Percentiles rank a stretch among this genome's conserved stretches.
phyloP scores from a whole-genome alignment of 2,888 invertebrate species.

The Folsomia candida region DNA sequence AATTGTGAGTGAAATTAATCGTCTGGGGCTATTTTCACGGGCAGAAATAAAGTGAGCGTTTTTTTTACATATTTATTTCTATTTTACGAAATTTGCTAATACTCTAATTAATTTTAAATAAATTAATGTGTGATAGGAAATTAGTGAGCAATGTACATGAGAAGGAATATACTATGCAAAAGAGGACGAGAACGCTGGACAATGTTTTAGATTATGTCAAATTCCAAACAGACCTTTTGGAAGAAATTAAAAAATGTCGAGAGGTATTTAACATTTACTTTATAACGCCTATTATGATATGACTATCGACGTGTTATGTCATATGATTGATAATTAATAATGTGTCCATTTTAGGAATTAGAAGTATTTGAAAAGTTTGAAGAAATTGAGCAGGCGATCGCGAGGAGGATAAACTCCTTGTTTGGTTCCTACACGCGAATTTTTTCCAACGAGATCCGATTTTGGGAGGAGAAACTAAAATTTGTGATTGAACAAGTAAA shows the following conservation, averaged over 20 bases:
- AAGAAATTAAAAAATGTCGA: slow-evolving; percentile 2
- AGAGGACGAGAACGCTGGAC: slow-evolving; percentile 14
- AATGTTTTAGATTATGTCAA: slow-evolving; percentile 30
- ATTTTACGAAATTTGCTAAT: neutral
- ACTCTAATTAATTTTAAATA: neutral
- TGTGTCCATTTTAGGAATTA: neutral
- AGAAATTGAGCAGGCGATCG: slow-evolving; percentile 24
- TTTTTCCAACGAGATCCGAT: slow-evolving; percentile 21
- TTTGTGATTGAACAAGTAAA: slow-evolving; percentile 25
- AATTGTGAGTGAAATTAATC: slow-evolving; percentile 20
- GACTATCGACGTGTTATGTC: neutral
- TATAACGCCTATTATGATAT: too few species aligned
- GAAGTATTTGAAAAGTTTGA: neutral
- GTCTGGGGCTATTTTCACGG: slow-evolving; percentile 11
- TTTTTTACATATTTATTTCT: neutral
- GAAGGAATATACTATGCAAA: slow-evolving; percentile 26
- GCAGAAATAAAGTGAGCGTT: slow-evolving; percentile 21
- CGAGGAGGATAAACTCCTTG: slow-evolving; percentile 19
- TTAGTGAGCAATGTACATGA: neutral
- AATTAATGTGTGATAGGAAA: too few species aligned
- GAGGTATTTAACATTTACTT: too few species aligned
- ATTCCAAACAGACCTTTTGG: slow-evolving; percentile 20
- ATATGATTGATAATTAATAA: neutral
- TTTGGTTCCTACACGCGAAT: slow-evolving; percentile 14
- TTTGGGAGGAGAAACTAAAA: slow-evolving; percentile 26